A percentile compares a stretch with the other conserved stretches of the same genome.
Conservation (phyloP, 2,113 vertebrate genomes). For the Pseudopipra pipra region DNA sequence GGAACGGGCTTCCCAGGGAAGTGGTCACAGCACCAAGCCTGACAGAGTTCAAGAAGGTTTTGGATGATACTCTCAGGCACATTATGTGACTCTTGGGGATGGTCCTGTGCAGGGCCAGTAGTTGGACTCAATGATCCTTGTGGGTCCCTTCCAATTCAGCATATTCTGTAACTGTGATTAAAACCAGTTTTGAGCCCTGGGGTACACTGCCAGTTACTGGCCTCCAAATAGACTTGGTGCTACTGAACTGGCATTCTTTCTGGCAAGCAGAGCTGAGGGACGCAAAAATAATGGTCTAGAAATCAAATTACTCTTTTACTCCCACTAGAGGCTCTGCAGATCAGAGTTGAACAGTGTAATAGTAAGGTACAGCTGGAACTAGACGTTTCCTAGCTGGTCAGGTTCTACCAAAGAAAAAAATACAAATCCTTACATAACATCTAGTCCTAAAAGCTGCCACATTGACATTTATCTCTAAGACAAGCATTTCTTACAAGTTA, state of each 20-base stretch:
- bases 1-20: background rate
- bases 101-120: background rate
- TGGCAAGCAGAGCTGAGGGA: background rate
- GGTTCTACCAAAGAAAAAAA: background rate
- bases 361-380: background rate
- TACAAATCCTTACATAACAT: background rate
- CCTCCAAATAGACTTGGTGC: background rate
- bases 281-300: background rate
- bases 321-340: background rate
- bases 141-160: background rate
- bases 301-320: background rate
- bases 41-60: background rate
- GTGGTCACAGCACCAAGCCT: background rate
- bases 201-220: background rate
- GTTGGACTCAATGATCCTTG: background rate
- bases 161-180: background rate
- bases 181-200: background rate
- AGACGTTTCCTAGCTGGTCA: background rate
- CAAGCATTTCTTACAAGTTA: background rate
- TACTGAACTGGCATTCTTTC: background rate
- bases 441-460: background rate
- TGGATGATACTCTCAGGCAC: background rate
- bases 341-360: background rate
- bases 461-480: background rate
- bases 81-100: background rate